Percentiles rank a stretch among this genome's conserved stretches.
phyloP scores from a whole-genome alignment of 1,140 invertebrate genomes.

The Ruditapes philippinarum region DNA sequence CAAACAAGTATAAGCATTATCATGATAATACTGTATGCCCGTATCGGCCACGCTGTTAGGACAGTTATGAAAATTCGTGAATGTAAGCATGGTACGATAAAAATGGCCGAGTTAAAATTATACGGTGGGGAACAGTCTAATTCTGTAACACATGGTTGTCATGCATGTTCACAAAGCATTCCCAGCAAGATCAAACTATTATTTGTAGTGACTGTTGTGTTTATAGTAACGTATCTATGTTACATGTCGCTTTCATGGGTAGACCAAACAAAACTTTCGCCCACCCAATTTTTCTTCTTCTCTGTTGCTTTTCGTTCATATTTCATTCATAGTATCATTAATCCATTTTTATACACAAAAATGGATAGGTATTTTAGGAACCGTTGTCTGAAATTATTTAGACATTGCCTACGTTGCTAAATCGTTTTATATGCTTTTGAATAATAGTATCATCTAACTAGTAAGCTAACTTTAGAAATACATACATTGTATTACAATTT shows the following conservation, averaged over 20 bases:
- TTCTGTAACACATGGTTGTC: background rate
- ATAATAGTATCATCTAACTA: too few species aligned
- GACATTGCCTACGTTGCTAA: background rate
- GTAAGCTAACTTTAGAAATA: too few species aligned
- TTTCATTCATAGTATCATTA: constrained; percentile 58
- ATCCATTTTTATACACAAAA: constrained; percentile 49
- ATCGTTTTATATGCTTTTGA: too few species aligned
- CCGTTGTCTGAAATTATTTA: constrained; percentile 4
- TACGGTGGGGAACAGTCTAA: background rate
- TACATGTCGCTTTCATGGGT: constrained; percentile 29
- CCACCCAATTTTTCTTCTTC: constrained; percentile 24
- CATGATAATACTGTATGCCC: constrained; percentile 37
- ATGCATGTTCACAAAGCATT: background rate
- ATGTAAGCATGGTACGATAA: background rate
- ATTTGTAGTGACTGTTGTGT: constrained; percentile 47
- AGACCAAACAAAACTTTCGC: constrained; percentile 24
- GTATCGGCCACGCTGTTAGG: constrained; percentile 26
- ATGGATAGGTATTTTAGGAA: constrained; percentile 57
- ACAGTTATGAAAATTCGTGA: constrained; percentile 35
- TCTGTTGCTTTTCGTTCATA: constrained; percentile 38
- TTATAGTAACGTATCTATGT: constrained; percentile 33
- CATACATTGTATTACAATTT: too few species aligned
- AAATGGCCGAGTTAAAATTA: background rate
- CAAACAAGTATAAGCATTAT: constrained; percentile 3
- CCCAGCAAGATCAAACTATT: constrained; percentile 41